phyloP scores from a whole-genome alignment of 2,113 vertebrate species.

The Ranitomeya imitator region DNA sequence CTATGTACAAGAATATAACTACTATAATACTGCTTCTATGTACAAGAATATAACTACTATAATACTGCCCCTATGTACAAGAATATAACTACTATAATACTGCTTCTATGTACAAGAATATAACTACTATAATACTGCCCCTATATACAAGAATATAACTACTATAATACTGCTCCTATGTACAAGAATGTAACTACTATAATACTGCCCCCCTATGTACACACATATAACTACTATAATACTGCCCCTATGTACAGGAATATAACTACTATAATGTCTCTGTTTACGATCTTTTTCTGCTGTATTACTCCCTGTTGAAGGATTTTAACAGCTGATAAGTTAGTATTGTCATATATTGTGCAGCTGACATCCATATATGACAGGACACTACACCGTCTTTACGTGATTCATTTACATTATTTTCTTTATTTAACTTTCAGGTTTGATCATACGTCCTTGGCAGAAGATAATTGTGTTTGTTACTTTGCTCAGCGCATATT shows the following conservation, averaged over 20 bases:
- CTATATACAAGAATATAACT: neutral
- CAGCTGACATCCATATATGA: too few relatives aligned
- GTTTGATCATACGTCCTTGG: too few relatives aligned
- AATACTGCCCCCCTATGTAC: neutral
- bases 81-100: constrained; percentile 10
- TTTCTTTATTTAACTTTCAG: too few relatives aligned
- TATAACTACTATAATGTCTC: neutral
- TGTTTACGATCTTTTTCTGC: neutral
- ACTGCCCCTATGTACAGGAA: neutral
- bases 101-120: neutral
- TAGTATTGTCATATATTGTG: too few relatives aligned
- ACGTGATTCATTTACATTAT: too few relatives aligned
- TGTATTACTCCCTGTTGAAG: neutral
- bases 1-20: constrained; percentile 8
- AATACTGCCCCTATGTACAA: neutral
- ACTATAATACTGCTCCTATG: neutral
- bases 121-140: constrained; percentile 2
- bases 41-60: neutral
- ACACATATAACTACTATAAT: neutral
- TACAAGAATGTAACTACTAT: neutral
- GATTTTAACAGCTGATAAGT: neutral
- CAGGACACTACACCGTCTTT: too few relatives aligned
- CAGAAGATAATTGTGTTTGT: neutral
- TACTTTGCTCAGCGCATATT: neutral
- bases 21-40: neutral